Conservation (phyloP, 1,140 invertebrate genomes). For the Colletes gigas region DNA sequence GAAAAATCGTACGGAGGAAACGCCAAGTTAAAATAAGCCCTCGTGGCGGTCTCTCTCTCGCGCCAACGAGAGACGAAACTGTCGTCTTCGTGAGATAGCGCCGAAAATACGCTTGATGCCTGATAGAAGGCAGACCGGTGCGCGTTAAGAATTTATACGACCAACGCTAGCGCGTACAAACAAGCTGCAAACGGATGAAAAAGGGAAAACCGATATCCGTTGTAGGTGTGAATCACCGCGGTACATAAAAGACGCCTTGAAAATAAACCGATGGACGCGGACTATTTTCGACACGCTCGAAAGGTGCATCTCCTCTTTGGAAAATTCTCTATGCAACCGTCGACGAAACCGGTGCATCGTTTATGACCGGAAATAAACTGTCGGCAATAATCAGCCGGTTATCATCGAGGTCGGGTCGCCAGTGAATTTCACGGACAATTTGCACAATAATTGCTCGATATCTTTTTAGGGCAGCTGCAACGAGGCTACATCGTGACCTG, state of each 20-base stretch:
- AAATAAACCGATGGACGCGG: constrained; percentile 19
- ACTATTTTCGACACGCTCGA: neutral
- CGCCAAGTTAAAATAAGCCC: constrained; percentile 47
- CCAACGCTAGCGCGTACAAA: constrained; percentile 1
- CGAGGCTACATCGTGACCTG: neutral
- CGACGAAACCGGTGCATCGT: neutral
- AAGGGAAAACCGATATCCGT: constrained; percentile 7
- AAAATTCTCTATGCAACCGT: neutral
- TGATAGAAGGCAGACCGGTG: constrained; percentile 15
- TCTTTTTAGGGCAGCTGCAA: constrained; percentile 20
- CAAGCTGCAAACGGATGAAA: constrained; percentile 18
- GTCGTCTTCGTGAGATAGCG: constrained; percentile 26
- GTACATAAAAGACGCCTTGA: neutral
- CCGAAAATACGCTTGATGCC: constrained; percentile 37
- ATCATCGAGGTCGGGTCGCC: neutral
- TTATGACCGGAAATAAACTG: constrained; percentile 18
- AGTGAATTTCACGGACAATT: constrained; percentile 39
- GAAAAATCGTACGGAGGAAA: constrained; percentile 45
- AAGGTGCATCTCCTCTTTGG: neutral
- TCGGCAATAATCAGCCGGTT: neutral
- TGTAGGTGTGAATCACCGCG: constrained; percentile 22
- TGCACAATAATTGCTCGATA: constrained; percentile 1
- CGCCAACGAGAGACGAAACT: neutral
- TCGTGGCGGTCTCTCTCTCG: neutral
- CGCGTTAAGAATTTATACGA: constrained; percentile 13